Evolutionary conservation across 2,797 vertebrate genomes (phyloP), one percentile per base, ranked within the genome.

Genomic region (Dicrostonyx torquatus): DNA sequence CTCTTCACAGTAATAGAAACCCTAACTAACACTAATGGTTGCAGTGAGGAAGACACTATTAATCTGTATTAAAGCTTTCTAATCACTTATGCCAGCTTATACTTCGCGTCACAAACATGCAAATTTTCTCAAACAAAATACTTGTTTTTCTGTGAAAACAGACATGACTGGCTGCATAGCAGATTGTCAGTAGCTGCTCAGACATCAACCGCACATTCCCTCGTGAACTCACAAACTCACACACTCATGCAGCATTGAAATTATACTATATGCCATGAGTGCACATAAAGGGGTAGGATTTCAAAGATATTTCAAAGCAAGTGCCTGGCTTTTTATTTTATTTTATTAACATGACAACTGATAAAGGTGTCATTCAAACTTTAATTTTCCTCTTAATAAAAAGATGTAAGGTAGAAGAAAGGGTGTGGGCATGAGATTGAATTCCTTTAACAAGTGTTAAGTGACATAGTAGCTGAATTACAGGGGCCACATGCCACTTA

Each of bases 341-440:
- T 83, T 76, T 48, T 34, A 45, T 87, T 68, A 95, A 93, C 37
- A 55, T 91, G 91, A 95, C 68, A 96, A 89, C 20, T 90, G 50
- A 95, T 93, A 95, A 94, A 95, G 72, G 37, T 60, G 87, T 93
- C 85, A 94, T 91, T 93, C 93, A 90, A 78, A 94, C 73, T 26
- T 73, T 83, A 93, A 73, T 82, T 95, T 93, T 92, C 85, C 91
- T 94, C 85, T 92, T 84, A 87, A 84, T 93, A 91, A 82, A 92
- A 76, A 76, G 50, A 85, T 66, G n/a, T 92, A 93, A 93, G 48
- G 80, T 68, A 90, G 80, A 91, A 92, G 53, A 89, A 94, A 91
- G 60, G 60, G 82, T 15, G 68, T 93, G 43, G 91, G 93, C 72
- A 89, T 45, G 76, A 95, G 91, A 34, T 93, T 91, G 90, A 80